Base-by-base conservation (phyloP, 1,140 invertebrate species). In the Trichonephila clavata region DNA sequence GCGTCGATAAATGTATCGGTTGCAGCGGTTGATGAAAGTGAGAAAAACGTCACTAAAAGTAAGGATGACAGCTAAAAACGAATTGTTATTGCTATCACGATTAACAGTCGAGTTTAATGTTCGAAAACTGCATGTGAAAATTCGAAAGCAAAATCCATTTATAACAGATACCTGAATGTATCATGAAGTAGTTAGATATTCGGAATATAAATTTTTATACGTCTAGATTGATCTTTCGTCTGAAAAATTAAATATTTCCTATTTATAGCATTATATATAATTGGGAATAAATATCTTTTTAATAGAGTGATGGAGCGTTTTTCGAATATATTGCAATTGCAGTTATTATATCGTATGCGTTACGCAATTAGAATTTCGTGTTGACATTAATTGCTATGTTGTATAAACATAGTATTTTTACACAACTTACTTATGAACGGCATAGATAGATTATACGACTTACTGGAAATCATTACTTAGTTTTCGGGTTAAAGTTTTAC, bases 51-150 rank as follows among this genome's bases (percentile, higher is more conserved):
- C 84, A 57, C 57, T 61, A n/a, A 20, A 39, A 39, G 27, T 32
- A 20, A 16, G 71, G 4, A 18, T 16, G 71, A 39, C 71, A 77
- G 27, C 27, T 59, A 61, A 27, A 86, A 86, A 86, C 61, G 57
- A 86, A 86, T 86, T 86, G 84, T 61, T 86, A 86, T 86, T 86
- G 60, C 84, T 86, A 57, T 63, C 2, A 27, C 10, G 84, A 86
- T 86, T 83, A 57, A 16, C 81, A 57, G 39, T n/a, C 18, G 20
- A 50, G 43, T 43, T 83, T 50, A 83, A 83, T 84, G 81, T 84
- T 84, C 57, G 21, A 24, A 84, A 21, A 59, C 43, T 21, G 10
- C 59, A 21, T n/a, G n/a, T 6, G 81, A 57, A 24, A 84, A 84
- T 84, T 59, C 14, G 43, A 59, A 59, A 84, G 14, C 59, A 84